phyloP scores from a whole-genome alignment of 1,140 invertebrate genomes.

The Bombus superbus region DNA sequence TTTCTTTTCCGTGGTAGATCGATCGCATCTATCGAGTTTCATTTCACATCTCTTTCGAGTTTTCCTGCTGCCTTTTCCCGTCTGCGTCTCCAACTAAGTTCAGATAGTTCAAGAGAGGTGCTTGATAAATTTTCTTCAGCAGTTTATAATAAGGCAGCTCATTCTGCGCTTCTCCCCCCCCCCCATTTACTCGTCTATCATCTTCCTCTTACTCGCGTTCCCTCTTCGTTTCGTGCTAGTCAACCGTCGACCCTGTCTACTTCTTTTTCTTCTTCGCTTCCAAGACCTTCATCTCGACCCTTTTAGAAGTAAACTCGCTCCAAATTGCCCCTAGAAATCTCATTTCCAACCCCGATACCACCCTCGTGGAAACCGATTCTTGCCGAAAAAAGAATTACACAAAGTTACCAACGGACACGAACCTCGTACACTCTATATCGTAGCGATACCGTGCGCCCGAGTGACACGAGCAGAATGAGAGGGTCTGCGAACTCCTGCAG shows the following conservation, averaged over 20 bases:
- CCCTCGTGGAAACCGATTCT: slow-evolving; percentile 7
- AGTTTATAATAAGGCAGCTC: slow-evolving; percentile 56
- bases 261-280: slow-evolving; percentile 27
- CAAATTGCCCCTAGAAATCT: slow-evolving; percentile 69
- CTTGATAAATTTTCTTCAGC: slow-evolving; percentile 29
- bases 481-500: no score
- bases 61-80: no score
- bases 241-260: slow-evolving; percentile 31
- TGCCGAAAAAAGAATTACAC: slow-evolving; percentile 53
- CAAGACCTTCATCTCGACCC: slow-evolving; percentile 46
- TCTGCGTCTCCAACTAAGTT: not conserved
- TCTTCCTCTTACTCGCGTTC: not conserved
- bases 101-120: slow-evolving; percentile 19
- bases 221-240: slow-evolving; percentile 1
- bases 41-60: not conserved
- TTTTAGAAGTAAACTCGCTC: slow-evolving; percentile 62
- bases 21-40: not conserved
- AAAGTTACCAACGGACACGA: slow-evolving; percentile 19
- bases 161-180: slow-evolving; percentile 13
- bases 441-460: not conserved
- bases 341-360: slow-evolving; percentile 50
- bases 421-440: slow-evolving; percentile 4
- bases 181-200: not conserved
- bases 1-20: not conserved
- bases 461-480: not conserved